Evolutionary conservation across 2,797 vertebrate species (phyloP).

Genomic region (Lates japonicus): DNA sequence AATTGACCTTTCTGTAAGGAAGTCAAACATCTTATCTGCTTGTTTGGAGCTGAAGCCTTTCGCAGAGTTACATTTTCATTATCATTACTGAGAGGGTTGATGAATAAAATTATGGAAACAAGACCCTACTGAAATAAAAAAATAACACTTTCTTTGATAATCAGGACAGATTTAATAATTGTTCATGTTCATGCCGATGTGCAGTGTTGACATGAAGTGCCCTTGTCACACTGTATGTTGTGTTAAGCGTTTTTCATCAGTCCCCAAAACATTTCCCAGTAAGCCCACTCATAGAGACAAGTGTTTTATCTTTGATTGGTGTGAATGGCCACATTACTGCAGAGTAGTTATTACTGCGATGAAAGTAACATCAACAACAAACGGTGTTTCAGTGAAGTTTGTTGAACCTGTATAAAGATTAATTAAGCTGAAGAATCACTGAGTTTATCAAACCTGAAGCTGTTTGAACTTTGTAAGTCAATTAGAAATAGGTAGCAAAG

Average conservation of each 20-base stretch:
- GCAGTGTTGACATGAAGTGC: not conserved
- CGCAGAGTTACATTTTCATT: not conserved
- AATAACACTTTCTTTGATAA: too few relatives aligned
- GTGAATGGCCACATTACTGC: not conserved
- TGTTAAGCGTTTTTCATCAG: too few relatives aligned
- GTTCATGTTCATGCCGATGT: not conserved
- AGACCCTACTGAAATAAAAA: too few relatives aligned
- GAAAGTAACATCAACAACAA: not conserved
- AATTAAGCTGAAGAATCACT: not conserved
- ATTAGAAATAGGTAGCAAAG: not conserved
- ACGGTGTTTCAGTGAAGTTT: not conserved
- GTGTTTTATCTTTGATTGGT: not conserved
- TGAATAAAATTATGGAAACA: not conserved
- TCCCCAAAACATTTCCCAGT: too few relatives aligned
- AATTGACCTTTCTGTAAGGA: not conserved
- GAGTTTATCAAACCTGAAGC: not conserved
- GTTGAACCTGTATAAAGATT: not conserved
- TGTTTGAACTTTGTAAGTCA: not conserved
- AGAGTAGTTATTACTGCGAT: too few relatives aligned
- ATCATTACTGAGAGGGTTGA: not conserved
- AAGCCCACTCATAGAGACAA: too few relatives aligned
- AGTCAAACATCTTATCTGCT: too few relatives aligned
- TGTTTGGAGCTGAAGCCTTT: not conserved
- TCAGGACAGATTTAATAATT: too few relatives aligned
- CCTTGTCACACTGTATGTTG: not conserved